phyloP scores from a whole-genome alignment of 2,888 invertebrate genomes.

The Gortyna flavago region DNA sequence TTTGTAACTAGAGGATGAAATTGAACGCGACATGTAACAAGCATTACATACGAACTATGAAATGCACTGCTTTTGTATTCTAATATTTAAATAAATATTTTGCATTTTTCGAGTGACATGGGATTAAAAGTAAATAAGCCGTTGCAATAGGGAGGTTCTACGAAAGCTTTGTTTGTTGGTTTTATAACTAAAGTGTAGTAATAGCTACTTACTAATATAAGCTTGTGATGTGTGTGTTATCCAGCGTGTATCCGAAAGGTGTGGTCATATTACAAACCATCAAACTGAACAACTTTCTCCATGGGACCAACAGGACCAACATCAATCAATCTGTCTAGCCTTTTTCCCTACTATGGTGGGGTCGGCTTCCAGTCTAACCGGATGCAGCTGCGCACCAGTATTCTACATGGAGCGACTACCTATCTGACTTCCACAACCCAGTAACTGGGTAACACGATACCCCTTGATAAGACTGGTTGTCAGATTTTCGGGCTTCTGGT shows the following conservation, averaged over 20 bases:
- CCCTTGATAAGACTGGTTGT: no score
- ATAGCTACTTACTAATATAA: background rate
- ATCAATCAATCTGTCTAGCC: no score
- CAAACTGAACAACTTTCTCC: background rate
- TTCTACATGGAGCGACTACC: no score
- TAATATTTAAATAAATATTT: conserved; percentile 53
- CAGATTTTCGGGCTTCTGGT: no score
- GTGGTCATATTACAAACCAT: no score
- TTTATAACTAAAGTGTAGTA: conserved; percentile 22
- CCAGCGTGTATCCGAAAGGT: background rate
- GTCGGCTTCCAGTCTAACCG: no score
- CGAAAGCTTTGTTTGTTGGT: conserved; percentile 13
- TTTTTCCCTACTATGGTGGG: no score
- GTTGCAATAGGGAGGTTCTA: background rate
- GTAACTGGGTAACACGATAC: no score
- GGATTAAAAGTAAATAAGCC: conserved; percentile 41
- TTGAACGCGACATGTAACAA: conserved; percentile 54
- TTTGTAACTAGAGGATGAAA: conserved; percentile 64
- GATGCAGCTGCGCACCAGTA: no score
- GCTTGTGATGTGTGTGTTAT: background rate
- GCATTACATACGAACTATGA: conserved; percentile 50
- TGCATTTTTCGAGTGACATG: conserved; percentile 33
- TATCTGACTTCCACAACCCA: no score
- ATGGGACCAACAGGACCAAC: background rate
- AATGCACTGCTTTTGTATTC: conserved; percentile 50